Evolutionary conservation across 1,140 invertebrate species (phyloP), one percentile per base, ranked within the genome.

Genomic region (Eriocheir sinensis): DNA sequence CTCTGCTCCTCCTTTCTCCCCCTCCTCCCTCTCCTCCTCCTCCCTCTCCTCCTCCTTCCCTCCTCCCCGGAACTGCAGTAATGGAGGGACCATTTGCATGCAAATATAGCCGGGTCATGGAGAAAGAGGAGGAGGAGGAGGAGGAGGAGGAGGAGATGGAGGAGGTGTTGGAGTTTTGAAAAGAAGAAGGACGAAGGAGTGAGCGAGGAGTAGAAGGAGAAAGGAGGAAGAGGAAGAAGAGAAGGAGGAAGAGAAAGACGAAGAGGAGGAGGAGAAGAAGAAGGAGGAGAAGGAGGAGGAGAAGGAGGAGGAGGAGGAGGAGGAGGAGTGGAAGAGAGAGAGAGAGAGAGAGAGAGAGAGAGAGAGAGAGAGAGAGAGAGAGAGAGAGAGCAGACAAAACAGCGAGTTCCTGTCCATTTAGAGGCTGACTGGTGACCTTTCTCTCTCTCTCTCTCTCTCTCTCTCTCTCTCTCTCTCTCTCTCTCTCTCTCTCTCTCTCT

Each of bases 381-480:
- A 72, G 60, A 72, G 60, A 72, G 44, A 48, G 44, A 48, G 44
- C 44, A 48, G n/a, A n/a, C n/a, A n/a, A n/a, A n/a, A n/a, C n/a
- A n/a, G n/a, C n/a, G n/a, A 48, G 44, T 48, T 48, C 15, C 4
- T 48, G 44, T 8, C 44, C 4, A 4, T n/a, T 72, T 72, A n/a
- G 60, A 72, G 60, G 60, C 21, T n/a, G 27, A 72, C 60, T n/a
- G 60, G 21, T 72, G 27, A 21, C 34, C 30, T 41, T 83, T 34
- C 8, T 40, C 32, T 40, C 81, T 83, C 81, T 83, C 81, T 83
- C 81, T 83, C 81, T 85, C 81, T 85, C 81, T 85, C 86, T 89
- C 17, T 40, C 36, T 89, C 36, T 40, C 36, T 40, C 36, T 89
- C 36, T 40, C 38, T 89, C 86, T 89, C 86, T 44, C 17, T 44